Evolutionary conservation across 2,113 vertebrate species (phyloP).

Genomic region (Prochilodus magdalenae): DNA sequence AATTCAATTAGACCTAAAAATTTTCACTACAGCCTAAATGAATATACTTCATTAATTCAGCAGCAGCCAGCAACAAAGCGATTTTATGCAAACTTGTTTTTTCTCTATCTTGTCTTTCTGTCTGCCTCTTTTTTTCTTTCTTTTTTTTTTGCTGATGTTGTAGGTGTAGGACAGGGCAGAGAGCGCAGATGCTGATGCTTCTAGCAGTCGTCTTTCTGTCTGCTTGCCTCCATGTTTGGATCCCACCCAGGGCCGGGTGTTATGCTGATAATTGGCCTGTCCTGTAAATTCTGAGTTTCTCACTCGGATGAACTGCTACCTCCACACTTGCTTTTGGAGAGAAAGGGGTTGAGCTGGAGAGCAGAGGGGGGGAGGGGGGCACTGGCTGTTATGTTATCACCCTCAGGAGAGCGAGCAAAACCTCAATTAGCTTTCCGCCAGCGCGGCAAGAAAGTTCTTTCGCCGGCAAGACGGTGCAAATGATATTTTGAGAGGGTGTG

Average conservation of each 20-base stretch:
- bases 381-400: constrained; percentile 63
- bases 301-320: constrained; percentile 68
- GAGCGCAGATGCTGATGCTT: constrained; percentile 51
- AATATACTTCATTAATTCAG: constrained; percentile 41
- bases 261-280: constrained; percentile 73
- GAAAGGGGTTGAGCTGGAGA: constrained; percentile 44
- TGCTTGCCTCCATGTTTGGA: constrained; percentile 60
- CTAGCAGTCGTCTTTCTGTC: constrained; percentile 45
- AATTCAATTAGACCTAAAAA: constrained; percentile 30
- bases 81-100: constrained; percentile 43
- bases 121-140: constrained; percentile 27
- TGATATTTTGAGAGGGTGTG: constrained; percentile 62
- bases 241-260: constrained; percentile 71
- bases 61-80: constrained; percentile 30
- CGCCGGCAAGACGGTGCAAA: constrained; percentile 63
- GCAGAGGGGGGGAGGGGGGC: neutral
- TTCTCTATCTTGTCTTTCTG: constrained; percentile 24
- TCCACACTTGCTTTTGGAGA: constrained; percentile 58
- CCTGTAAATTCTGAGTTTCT: constrained; percentile 67
- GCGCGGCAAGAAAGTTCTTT: constrained; percentile 61
- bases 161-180: constrained; percentile 57
- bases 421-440: constrained; percentile 64
- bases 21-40: constrained; percentile 22
- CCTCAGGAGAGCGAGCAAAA: constrained; percentile 59
- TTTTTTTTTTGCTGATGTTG: constrained; percentile 54